These are phyloP conservation scores for Planiliza haematocheilus DNA, from an alignment of 2,113 vertebrate species.

Conservation along the genomic window DNA sequence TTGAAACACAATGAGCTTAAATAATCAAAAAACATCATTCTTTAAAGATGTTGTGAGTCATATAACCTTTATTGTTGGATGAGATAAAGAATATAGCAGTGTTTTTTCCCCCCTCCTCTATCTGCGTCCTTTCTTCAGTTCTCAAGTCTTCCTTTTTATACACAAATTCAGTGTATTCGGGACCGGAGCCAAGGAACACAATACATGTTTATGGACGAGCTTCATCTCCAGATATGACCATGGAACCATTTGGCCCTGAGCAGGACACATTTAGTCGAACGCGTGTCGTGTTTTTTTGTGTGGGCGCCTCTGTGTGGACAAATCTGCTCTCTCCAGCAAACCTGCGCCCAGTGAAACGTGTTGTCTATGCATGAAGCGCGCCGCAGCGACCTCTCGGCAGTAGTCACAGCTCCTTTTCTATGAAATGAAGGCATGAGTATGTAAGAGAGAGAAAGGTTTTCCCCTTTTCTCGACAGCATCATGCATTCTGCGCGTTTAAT, in stretches of 20 bases:
- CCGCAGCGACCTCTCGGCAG: constrained; percentile 27
- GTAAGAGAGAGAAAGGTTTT: constrained; percentile 7
- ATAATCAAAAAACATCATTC: constrained; percentile 1
- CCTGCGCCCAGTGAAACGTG: constrained; percentile 25
- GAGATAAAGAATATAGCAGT: constrained; percentile 41
- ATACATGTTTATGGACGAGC: constrained; percentile 49
- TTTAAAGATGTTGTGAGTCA: constrained; percentile 38
- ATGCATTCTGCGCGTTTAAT: constrained; percentile 18
- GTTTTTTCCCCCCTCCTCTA: constrained; percentile 23
- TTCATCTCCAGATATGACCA: constrained; percentile 43
- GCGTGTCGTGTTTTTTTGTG: constrained; percentile 8
- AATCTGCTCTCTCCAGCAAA: constrained; percentile 41
- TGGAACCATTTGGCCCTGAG: constrained; percentile 49
- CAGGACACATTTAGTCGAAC: constrained; percentile 18
- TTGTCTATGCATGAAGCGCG: constrained; percentile 44
- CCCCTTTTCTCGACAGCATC: constrained; percentile 12
- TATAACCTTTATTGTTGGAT: constrained; percentile 47
- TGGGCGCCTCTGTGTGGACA: constrained; percentile 28
- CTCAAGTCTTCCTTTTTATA: constrained; percentile 32
- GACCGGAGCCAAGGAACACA: constrained; percentile 45
- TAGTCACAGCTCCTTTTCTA: constrained; percentile 26
- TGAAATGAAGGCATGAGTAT: constrained; percentile 35
- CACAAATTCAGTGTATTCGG: constrained; percentile 49
- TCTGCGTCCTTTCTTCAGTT: constrained; percentile 14
- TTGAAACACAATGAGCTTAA: constrained; percentile 24